Conservation (phyloP, 1,140 invertebrate genomes). For the Pseudomyrmex concolor region DNA sequence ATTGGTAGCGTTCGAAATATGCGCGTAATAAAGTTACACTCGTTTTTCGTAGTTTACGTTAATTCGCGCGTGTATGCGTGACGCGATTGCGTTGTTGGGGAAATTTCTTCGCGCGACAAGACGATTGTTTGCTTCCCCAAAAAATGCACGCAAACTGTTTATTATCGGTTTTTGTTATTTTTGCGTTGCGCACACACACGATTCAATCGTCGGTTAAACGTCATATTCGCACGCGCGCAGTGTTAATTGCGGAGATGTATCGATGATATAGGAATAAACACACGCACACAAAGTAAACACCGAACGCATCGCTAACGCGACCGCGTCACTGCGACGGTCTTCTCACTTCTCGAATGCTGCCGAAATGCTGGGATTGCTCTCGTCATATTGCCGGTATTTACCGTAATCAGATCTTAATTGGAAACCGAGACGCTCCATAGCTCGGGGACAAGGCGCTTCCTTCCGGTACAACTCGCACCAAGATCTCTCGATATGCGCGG, state of each 20-base stretch:
- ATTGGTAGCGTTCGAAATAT: constrained; percentile 16
- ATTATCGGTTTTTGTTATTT: neutral
- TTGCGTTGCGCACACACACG: neutral
- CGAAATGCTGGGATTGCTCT: neutral
- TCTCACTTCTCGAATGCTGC: constrained; percentile 10
- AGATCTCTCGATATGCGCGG: constrained; percentile 53
- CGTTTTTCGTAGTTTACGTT: too few species aligned
- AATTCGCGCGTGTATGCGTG: neutral
- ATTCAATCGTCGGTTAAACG: neutral
- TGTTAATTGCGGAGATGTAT: neutral
- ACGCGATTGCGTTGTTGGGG: neutral
- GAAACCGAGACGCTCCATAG: constrained; percentile 40
- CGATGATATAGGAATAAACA: neutral
- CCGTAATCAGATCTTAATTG: constrained; percentile 70
- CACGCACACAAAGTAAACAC: constrained; percentile 5
- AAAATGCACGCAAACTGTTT: neutral
- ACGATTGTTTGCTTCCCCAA: neutral
- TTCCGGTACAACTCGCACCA: constrained; percentile 52
- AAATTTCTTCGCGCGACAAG: neutral
- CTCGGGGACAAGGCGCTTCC: constrained; percentile 44
- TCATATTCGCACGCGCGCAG: neutral
- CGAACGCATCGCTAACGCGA: neutral
- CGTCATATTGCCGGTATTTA: constrained; percentile 56
- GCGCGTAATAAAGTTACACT: constrained; percentile 47
- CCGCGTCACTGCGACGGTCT: neutral